These are phyloP conservation scores for Ophiodon elongatus DNA, from an alignment of 2,113 vertebrate genomes.

Conservation along the genomic window DNA sequence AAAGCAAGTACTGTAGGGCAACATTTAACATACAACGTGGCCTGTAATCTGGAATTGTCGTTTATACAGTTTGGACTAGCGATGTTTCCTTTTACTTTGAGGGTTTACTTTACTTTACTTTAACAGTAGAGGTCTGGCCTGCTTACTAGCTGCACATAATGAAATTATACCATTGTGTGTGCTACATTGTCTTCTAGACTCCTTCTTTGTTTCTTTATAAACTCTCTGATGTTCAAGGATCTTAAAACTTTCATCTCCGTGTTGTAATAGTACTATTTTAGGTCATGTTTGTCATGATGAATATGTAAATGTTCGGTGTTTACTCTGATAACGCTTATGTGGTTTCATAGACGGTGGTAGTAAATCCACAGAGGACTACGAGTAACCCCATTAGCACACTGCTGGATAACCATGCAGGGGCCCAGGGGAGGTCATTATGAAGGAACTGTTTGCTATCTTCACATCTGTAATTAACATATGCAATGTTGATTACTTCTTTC, in stretches of 20 bases:
- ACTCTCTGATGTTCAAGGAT: conserved; percentile 51
- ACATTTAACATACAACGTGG: neutral
- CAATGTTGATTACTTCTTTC: conserved; percentile 69
- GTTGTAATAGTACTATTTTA: conserved; percentile 65
- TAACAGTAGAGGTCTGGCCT: neutral
- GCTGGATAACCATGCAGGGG: conserved; percentile 65
- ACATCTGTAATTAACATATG: conserved; percentile 77
- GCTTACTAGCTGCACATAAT: neutral
- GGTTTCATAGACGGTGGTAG: conserved; percentile 57
- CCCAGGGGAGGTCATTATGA: conserved; percentile 82
- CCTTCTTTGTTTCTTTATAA: conserved; percentile 12
- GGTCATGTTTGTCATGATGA: conserved; percentile 74
- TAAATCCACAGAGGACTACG: conserved; percentile 66
- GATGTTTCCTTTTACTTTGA: neutral
- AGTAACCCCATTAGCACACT: conserved; percentile 75
- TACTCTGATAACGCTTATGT: conserved; percentile 71
- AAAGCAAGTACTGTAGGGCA: neutral
- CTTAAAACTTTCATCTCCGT: conserved; percentile 55
- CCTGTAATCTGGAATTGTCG: neutral
- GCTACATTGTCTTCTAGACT: neutral
- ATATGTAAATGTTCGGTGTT: conserved; percentile 78
- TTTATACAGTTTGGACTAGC: neutral
- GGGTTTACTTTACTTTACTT: neutral
- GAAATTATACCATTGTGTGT: neutral
- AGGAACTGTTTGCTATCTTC: conserved; percentile 75